These are phyloP conservation scores for Coregonus sp. DNA, from an alignment of 2,797 vertebrate genomes.

Conservation along the genomic window DNA sequence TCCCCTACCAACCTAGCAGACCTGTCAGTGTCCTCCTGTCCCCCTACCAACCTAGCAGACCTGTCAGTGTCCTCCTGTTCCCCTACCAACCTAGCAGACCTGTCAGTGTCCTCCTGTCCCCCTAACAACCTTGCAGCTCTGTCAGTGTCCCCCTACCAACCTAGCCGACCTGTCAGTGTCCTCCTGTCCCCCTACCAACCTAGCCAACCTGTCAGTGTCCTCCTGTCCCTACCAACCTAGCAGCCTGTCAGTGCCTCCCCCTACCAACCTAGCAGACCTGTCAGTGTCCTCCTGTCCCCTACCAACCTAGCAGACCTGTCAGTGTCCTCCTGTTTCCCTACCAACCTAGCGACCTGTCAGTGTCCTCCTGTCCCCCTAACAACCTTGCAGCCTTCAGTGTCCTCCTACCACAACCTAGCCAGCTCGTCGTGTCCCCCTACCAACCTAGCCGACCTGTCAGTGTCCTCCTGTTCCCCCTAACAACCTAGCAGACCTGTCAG, in stretches of 20 bases:
- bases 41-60: slow-evolving; percentile 35
- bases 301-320: too few relatives aligned
- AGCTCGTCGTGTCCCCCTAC: too few relatives aligned
- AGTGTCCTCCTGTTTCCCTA: too few relatives aligned
- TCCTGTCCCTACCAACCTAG: slow-evolving; percentile 41
- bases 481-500: too few relatives aligned
- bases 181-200: slow-evolving; percentile 40
- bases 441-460: too few relatives aligned
- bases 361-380: too few relatives aligned
- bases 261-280: slow-evolving; percentile 49
- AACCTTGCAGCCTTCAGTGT: too few relatives aligned
- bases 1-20: slow-evolving; percentile 40
- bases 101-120: slow-evolving; percentile 72
- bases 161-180: slow-evolving; percentile 72
- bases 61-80: slow-evolving; percentile 72
- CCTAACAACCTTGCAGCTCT: slow-evolving; percentile 31
- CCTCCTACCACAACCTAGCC: too few relatives aligned
- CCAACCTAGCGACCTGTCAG: too few relatives aligned
- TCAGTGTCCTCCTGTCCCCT: slow-evolving; percentile 68
- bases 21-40: slow-evolving; percentile 74
- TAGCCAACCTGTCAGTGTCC: slow-evolving; percentile 70
- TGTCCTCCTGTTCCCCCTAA: too few relatives aligned
- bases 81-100: slow-evolving; percentile 35
- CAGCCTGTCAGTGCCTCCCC: slow-evolving; percentile 74
- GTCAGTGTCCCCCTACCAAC: slow-evolving; percentile 73